Percentiles rank a stretch among this genome's conserved stretches.
Conservation (phyloP, 2,888 invertebrate genomes). For the Ferrisia virgata region DNA sequence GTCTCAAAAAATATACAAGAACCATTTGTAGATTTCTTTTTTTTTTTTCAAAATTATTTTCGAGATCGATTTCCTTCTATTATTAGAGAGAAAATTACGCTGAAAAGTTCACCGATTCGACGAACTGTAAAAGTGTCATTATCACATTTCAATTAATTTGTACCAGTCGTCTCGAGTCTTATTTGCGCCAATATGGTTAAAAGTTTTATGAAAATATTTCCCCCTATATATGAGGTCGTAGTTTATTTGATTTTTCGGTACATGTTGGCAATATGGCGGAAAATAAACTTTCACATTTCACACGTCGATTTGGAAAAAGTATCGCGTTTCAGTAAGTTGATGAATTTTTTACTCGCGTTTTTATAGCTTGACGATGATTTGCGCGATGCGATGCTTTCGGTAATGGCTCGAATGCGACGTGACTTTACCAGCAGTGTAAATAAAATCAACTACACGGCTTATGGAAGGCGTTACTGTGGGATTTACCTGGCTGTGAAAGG, state of each 20-base stretch:
- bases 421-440: background rate
- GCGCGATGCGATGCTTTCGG: background rate
- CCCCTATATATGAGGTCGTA: background rate
- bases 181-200: background rate
- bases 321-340: background rate
- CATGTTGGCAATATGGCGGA: background rate
- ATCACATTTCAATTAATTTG: background rate
- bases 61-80: background rate
- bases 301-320: background rate
- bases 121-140: background rate
- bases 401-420: constrained; percentile 5
- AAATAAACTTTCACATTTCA: background rate
- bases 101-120: background rate
- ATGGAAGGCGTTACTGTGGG: background rate
- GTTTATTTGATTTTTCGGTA: background rate
- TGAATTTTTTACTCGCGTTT: background rate
- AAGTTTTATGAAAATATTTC: background rate
- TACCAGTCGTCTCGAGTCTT: background rate
- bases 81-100: background rate
- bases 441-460: constrained; percentile 4
- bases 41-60: background rate
- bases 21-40: no score
- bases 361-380: background rate
- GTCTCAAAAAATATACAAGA: no score
- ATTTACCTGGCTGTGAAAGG: background rate